Conservation (phyloP, 2,888 invertebrate genomes). For the Gastrophysa polygoni region DNA sequence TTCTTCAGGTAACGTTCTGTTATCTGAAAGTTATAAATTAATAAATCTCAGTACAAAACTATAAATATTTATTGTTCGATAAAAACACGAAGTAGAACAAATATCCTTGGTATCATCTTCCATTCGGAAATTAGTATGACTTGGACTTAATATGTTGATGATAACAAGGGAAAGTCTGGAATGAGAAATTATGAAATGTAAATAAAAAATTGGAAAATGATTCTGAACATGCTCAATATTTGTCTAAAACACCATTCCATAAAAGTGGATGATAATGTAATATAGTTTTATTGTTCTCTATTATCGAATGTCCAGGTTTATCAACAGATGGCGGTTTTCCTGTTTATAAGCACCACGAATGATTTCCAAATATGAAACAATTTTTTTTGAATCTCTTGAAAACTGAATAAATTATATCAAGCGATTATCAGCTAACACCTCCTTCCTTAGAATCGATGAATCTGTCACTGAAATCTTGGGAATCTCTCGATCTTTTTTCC, state of each 20-base stretch:
- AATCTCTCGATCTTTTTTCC: no score
- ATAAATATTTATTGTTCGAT: constrained; percentile 45
- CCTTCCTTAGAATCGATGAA: no score
- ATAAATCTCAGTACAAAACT: constrained; percentile 41
- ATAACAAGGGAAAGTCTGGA: constrained; percentile 27
- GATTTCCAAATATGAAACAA: no score
- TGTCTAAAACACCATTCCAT: constrained; percentile 16
- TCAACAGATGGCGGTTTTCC: no score
- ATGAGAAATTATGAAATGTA: constrained; percentile 35
- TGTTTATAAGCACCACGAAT: no score
- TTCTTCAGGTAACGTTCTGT: constrained; percentile 20
- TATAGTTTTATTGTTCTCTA: constrained; percentile 17
- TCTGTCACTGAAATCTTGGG: no score
- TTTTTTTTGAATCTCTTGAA: no score
- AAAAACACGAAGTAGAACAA: constrained; percentile 35
- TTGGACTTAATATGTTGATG: constrained; percentile 25
- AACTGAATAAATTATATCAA: no score
- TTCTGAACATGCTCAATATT: constrained; percentile 24
- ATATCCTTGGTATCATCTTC: constrained; percentile 24
- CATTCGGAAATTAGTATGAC: constrained; percentile 33
- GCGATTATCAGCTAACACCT: no score
- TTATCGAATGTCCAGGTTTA: constrained; percentile 17
- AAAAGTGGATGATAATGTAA: not conserved
- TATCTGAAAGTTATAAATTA: constrained; percentile 42
- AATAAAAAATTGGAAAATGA: constrained; percentile 30